These are phyloP conservation scores for Pectinophora gossypiella DNA, from an alignment of 1,140 invertebrate genomes.

Conservation along the genomic window DNA sequence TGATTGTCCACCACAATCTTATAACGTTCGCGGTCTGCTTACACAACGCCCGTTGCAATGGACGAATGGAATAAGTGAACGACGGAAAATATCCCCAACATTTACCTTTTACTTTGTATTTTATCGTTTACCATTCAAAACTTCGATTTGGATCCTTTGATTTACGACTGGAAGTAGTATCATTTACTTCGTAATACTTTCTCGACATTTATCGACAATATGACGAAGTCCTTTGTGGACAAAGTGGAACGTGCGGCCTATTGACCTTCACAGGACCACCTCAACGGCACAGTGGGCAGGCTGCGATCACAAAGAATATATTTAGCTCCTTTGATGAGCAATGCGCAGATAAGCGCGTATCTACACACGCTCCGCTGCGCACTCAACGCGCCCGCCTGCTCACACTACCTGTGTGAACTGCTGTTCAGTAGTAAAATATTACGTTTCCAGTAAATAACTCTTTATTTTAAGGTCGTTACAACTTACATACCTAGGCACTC, in stretches of 20 bases:
- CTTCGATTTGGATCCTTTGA: too few relatives aligned
- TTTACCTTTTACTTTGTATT: too few relatives aligned
- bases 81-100: too few relatives aligned
- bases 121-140: too few relatives aligned
- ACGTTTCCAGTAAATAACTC: too few relatives aligned
- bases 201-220: background rate
- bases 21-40: conserved; percentile 8
- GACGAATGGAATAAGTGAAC: too few relatives aligned
- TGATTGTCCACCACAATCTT: conserved; percentile 18
- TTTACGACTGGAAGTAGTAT: background rate
- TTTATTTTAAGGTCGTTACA: too few relatives aligned
- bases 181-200: too few relatives aligned
- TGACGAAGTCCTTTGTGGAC: background rate
- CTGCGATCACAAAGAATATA: conserved; percentile 27
- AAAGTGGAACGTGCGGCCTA: background rate
- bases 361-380: conserved; percentile 18
- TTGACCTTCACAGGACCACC: conserved; percentile 2
- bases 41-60: conserved; percentile 6
- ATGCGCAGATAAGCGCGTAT: conserved; percentile 28
- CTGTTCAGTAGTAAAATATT: too few relatives aligned
- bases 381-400: background rate
- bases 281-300: background rate
- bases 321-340: conserved; percentile 33
- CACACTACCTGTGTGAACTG: too few relatives aligned
- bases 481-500: too few relatives aligned